phyloP scores from a whole-genome alignment of 2,797 vertebrate species.

The Threskiornis aethiopicus region DNA sequence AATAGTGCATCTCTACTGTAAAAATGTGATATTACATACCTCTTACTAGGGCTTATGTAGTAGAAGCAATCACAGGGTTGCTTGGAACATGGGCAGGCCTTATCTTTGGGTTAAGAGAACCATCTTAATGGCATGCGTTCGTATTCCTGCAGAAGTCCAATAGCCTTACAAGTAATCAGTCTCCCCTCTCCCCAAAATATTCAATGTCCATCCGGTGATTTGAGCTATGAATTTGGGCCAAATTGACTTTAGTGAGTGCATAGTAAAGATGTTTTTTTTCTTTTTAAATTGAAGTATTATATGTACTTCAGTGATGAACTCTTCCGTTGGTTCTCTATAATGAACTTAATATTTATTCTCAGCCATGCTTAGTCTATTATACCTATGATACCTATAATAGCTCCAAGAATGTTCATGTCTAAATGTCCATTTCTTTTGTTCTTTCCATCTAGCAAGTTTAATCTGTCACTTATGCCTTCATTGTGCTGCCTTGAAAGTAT shows the following conservation, averaged over 20 bases:
- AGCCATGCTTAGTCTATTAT: background rate
- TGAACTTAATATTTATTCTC: background rate
- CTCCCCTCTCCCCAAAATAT: background rate
- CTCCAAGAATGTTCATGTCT: background rate
- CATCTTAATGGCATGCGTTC: background rate
- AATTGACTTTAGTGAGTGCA: background rate
- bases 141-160: background rate
- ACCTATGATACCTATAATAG: background rate
- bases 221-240: background rate
- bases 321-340: background rate
- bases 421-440: background rate
- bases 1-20: background rate
- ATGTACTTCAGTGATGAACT: background rate
- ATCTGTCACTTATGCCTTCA: background rate
- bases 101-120: background rate
- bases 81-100: background rate
- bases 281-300: background rate
- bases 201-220: background rate
- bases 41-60: background rate
- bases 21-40: background rate
- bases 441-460: background rate
- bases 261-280: background rate
- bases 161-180: background rate
- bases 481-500: background rate
- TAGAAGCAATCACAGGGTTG: background rate